These are phyloP conservation scores for Craseonycteris thonglongyai DNA, from an alignment of 2,113 vertebrate genomes.

Conservation along the genomic window DNA sequence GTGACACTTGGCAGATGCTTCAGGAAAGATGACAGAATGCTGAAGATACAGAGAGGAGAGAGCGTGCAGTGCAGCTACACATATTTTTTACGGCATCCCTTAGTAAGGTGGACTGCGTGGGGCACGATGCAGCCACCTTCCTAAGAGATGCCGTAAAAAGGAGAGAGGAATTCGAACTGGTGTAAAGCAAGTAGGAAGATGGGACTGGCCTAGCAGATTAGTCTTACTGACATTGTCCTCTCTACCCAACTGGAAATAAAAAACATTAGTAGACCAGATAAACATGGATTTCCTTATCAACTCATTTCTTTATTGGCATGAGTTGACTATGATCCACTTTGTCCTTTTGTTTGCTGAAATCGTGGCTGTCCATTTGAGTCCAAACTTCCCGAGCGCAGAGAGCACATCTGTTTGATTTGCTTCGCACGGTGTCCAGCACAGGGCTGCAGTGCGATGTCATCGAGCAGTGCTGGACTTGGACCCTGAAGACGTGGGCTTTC, in stretches of 20 bases:
- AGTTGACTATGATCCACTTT: neutral
- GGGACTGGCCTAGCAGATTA: neutral
- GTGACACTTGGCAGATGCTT: neutral
- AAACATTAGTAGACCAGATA: neutral
- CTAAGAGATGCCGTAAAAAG: no score
- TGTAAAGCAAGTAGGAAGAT: neutral
- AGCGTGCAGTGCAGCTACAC: neutral
- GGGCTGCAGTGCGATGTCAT: neutral
- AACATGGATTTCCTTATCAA: slow-evolving; percentile 12
- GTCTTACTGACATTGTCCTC: neutral
- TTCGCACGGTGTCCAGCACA: slow-evolving; percentile 45
- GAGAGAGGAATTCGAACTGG: no score
- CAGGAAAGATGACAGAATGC: neutral
- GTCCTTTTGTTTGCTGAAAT: slow-evolving; percentile 29
- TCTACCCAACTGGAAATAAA: neutral
- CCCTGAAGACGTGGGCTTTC: neutral
- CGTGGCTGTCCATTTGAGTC: neutral
- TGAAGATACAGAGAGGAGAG: neutral
- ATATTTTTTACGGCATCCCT: no score
- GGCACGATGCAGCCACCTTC: no score
- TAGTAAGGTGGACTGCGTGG: no score
- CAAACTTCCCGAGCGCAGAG: slow-evolving; percentile 60
- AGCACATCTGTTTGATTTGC: slow-evolving; percentile 34
- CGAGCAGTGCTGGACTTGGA: slow-evolving; percentile 34
- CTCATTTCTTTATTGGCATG: neutral